phyloP scores from a whole-genome alignment of 2,113 vertebrate genomes.

The Garra rufa region DNA sequence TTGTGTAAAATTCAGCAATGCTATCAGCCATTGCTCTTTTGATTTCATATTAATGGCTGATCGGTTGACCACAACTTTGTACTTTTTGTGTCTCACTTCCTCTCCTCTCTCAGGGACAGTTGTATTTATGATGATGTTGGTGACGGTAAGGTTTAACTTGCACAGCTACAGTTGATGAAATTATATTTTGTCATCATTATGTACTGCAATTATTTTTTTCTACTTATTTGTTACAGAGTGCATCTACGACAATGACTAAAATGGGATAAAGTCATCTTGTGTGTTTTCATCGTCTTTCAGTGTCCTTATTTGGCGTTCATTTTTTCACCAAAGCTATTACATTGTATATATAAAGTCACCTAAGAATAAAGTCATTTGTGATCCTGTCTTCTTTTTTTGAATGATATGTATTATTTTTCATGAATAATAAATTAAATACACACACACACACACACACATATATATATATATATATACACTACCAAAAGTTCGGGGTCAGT shows the following conservation, averaged over 20 bases:
- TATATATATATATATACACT: too few species aligned
- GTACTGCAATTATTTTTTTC: slow-evolving; percentile 7
- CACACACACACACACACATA: too few species aligned
- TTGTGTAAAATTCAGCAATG: background rate
- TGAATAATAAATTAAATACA: too few species aligned
- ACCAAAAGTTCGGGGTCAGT: too few species aligned
- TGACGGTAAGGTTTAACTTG: slow-evolving; percentile 72
- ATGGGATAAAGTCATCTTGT: too few species aligned
- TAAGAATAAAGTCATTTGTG: too few species aligned
- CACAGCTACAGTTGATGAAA: background rate
- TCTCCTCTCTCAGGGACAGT: slow-evolving; percentile 73
- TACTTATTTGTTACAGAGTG: slow-evolving; percentile 71
- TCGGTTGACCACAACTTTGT: background rate
- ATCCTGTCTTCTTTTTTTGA: too few species aligned
- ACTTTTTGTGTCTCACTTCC: slow-evolving; percentile 12
- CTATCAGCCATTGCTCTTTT: background rate
- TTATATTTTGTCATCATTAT: background rate
- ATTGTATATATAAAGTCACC: too few species aligned
- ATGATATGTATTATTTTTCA: too few species aligned
- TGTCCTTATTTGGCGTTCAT: background rate
- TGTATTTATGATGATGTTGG: slow-evolving; percentile 82
- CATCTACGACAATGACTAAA: slow-evolving; percentile 83
- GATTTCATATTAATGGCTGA: background rate
- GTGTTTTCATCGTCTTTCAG: background rate
- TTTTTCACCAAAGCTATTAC: background rate